A percentile compares a stretch with the other conserved stretches of the same genome.
phyloP scores from a whole-genome alignment of 2,113 vertebrate species.

The Festucalex cinctus region DNA sequence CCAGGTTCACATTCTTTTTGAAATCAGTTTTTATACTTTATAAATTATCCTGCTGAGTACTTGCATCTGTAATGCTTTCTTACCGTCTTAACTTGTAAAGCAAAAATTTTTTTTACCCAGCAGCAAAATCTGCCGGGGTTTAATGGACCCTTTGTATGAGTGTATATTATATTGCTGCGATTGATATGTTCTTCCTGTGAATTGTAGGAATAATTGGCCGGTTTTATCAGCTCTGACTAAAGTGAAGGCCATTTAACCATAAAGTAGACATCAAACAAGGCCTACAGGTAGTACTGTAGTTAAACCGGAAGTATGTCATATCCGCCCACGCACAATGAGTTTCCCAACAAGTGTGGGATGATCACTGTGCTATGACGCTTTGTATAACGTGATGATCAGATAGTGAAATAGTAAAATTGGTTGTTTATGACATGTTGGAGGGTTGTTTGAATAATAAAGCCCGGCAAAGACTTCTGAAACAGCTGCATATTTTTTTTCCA shows the following conservation, averaged over 20 bases:
- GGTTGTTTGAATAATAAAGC: too few species aligned
- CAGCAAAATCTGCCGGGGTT: conserved; percentile 34
- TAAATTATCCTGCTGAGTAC: conserved; percentile 46
- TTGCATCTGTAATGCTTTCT: conserved; percentile 51
- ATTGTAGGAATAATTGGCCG: conserved; percentile 39
- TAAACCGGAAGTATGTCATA: conserved; percentile 54
- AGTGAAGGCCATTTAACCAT: conserved; percentile 25
- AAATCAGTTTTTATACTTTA: conserved; percentile 39
- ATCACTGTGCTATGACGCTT: conserved; percentile 12
- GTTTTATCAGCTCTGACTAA: conserved; percentile 41
- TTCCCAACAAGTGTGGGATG: conserved; percentile 48
- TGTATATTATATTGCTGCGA: conserved; percentile 23
- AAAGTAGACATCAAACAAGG: conserved; percentile 54
- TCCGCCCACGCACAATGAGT: conserved; percentile 42
- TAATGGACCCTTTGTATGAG: conserved; percentile 29
- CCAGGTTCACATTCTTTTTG: conserved; percentile 34
- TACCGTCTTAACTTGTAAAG: conserved; percentile 19
- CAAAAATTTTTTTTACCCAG: conserved; percentile 26
- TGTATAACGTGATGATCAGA: background rate
- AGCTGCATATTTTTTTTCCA: too few species aligned
- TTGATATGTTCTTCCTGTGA: conserved; percentile 24
- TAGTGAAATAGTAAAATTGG: too few species aligned
- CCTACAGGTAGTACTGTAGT: conserved; percentile 37
- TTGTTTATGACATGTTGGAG: too few species aligned
- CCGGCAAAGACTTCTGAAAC: too few species aligned